These are phyloP conservation scores for Drosophila nigromelanica DNA, from an alignment of 1,140 invertebrate species.

Conservation along the genomic window DNA sequence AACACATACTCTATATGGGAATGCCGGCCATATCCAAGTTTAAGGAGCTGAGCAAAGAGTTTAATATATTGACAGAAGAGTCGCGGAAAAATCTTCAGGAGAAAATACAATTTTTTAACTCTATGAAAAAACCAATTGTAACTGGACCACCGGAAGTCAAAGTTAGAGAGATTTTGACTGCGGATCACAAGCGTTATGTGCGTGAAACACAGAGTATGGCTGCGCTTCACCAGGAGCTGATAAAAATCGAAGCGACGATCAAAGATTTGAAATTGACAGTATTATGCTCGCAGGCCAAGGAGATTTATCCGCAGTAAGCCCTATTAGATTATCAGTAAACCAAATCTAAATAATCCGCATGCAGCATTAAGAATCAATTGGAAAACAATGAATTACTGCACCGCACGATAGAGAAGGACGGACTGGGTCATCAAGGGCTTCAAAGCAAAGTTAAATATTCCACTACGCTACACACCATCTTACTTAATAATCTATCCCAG, in stretches of 20 bases:
- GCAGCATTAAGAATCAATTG: neutral
- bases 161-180: conserved; percentile 15
- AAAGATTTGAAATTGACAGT: conserved; percentile 66
- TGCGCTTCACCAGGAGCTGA: conserved; percentile 55
- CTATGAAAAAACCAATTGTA: conserved; percentile 10
- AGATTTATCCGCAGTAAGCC: conserved; percentile 4
- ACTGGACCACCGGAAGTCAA: neutral
- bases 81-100: conserved; percentile 57
- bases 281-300: conserved; percentile 5
- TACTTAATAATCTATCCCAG: conserved; percentile 71
- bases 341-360: no score
- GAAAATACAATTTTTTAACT: conserved; percentile 59
- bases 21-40: conserved; percentile 74
- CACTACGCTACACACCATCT: conserved; percentile 43
- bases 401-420: neutral
- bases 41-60: conserved; percentile 65
- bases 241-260: conserved; percentile 63
- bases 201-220: conserved; percentile 72
- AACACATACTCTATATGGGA: conserved; percentile 71
- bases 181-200: conserved; percentile 62
- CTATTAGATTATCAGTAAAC: neutral
- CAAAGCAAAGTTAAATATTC: conserved; percentile 43
- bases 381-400: neutral
- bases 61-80: conserved; percentile 36
- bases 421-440: neutral